phyloP scores from a whole-genome alignment of 2,797 vertebrate genomes.

The Garrulus glandarius region DNA sequence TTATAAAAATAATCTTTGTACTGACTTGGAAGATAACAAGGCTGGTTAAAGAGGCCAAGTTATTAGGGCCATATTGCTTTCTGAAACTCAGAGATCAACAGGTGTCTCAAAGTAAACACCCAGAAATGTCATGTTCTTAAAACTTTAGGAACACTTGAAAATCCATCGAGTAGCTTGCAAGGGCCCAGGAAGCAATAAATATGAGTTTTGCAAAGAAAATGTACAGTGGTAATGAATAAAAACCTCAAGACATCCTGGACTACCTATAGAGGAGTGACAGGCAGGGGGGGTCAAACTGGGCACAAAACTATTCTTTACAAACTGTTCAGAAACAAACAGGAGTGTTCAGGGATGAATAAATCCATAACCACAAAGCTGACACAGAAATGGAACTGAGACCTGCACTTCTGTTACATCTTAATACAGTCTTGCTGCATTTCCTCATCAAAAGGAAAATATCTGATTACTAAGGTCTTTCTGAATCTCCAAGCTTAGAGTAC shows the following conservation, averaged over 20 bases:
- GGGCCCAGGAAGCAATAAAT: neutral
- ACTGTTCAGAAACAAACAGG: neutral
- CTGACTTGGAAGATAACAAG: neutral
- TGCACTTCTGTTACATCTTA: neutral
- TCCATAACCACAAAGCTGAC: neutral
- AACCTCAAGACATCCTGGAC: neutral
- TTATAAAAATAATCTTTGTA: neutral
- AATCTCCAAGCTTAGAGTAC: neutral
- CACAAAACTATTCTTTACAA: neutral
- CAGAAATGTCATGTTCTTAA: neutral
- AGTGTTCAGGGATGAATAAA: neutral
- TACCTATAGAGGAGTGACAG: neutral
- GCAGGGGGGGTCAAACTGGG: neutral
- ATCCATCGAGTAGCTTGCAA: neutral
- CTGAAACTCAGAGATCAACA: neutral
- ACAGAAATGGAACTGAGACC: neutral
- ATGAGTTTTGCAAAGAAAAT: neutral
- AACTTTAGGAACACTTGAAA: neutral
- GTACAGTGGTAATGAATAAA: neutral
- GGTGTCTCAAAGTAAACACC: neutral
- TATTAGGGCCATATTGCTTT: neutral
- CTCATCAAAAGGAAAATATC: neutral
- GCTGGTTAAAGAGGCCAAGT: neutral
- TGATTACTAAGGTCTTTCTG: neutral
- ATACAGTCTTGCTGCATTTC: neutral